Base-by-base conservation (phyloP, 2,797 vertebrate species). In the Pitangus sulphuratus region DNA sequence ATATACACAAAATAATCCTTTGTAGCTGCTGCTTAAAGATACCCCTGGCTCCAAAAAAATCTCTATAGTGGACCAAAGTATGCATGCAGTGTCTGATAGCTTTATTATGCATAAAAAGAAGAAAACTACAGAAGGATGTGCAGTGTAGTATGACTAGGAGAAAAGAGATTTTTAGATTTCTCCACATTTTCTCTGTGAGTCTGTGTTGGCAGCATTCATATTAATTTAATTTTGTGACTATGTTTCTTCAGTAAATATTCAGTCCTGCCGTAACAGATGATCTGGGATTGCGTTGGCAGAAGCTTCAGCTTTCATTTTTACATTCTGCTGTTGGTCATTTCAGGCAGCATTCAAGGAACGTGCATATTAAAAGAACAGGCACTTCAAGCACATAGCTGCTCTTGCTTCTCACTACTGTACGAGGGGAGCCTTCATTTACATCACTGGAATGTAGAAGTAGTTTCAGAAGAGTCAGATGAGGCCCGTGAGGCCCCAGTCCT, bases 291-390 rank as follows among this genome's bases (percentile, higher is more conserved):
- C 4, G 0, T 4, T 76, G 77, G 74, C 56, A 93, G 70, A 83
- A 77, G 64, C 56, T 61, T 31, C 71, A 44, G 61, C 76, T 91
- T 95, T 95, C 64, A 60, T 89, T 92, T 95, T 83, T 31, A 28
- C 71, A 71, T 89, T 89, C 79, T 71, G 84, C 91, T 89, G 68
- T 77, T 87, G 91, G 89, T 92, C 93, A 96, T 92, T 91, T 76
- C 90, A 91, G 77, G 71, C 84, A 66, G 69, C 47, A 2, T 48
- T 87, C 54, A 57, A 82, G 58, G 60, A 77, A 74, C 3, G 79
- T 45, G 51, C 68, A 31, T 62, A 56, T 70, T 91, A 84, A 84
- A 90, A 83, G 89, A 40, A 75, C 87, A 94, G 33, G 33, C 84
- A 90, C 80, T 95, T 93, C 51, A 94, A 84, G 75, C 39, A 24